Evolutionary conservation across 2,113 vertebrate species (phyloP).

Genomic region (Forbesichthys agassizii): DNA sequence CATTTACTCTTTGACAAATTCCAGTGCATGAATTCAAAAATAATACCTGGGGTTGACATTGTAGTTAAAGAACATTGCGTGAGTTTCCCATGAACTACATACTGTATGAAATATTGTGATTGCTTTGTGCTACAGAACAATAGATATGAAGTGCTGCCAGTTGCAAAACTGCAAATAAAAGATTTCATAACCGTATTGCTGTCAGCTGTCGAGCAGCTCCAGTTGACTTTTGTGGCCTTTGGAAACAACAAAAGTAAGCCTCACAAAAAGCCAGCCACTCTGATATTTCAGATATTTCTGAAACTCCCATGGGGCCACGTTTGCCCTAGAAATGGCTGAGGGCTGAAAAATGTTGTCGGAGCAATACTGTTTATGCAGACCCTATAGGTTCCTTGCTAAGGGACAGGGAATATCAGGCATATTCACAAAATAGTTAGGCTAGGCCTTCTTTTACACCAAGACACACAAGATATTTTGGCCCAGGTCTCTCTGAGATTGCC

Average conservation of each 20-base stretch:
- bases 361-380: conserved; percentile 74
- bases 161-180: conserved; percentile 41
- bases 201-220: conserved; percentile 59
- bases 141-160: conserved; percentile 32
- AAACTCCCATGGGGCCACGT: conserved; percentile 65
- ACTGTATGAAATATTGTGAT: conserved; percentile 32
- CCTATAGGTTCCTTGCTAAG: conserved; percentile 54
- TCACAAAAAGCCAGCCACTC: conserved; percentile 50
- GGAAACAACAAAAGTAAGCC: conserved; percentile 70
- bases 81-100: conserved; percentile 29
- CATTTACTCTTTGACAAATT: conserved; percentile 1
- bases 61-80: conserved; percentile 32
- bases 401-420: conserved; percentile 49
- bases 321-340: conserved; percentile 78
- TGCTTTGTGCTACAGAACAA: conserved; percentile 39
- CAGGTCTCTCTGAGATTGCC: conserved; percentile 50
- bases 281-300: conserved; percentile 76
- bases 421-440: conserved; percentile 47
- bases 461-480: conserved; percentile 45
- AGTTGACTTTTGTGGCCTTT: conserved; percentile 65
- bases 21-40: conserved; percentile 25
- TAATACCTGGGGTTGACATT: conserved; percentile 44
- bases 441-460: conserved; percentile 51
- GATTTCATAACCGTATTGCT: conserved; percentile 44
- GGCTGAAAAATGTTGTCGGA: conserved; percentile 74